Percentiles rank a stretch among this genome's conserved stretches.
These are phyloP conservation scores for Sarcophaga caerulescens DNA, from an alignment of 2,888 invertebrate genomes.

Conservation along the genomic window DNA sequence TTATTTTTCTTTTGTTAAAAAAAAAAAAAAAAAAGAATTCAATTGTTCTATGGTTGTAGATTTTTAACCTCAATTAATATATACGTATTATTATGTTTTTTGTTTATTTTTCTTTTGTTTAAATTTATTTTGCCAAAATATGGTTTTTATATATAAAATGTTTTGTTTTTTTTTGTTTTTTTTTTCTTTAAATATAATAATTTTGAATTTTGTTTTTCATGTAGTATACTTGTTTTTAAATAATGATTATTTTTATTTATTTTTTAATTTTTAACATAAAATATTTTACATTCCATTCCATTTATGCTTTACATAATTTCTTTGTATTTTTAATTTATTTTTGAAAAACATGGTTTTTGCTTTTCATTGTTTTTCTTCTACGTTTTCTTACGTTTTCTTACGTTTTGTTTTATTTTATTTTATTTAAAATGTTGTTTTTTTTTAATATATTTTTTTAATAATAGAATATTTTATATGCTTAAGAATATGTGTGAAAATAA, in stretches of 20 bases:
- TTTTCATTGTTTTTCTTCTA: too few species aligned
- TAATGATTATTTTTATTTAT: background rate
- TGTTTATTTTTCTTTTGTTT: background rate
- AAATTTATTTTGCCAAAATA: constrained; percentile 41
- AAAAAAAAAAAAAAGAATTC: constrained; percentile 21
- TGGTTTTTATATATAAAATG: background rate
- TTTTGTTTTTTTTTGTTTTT: constrained; percentile 4
- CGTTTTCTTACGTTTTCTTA: background rate
- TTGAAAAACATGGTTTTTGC: background rate
- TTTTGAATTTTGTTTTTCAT: constrained; percentile 42
- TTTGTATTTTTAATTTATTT: constrained; percentile 56
- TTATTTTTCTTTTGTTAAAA: constrained; percentile 28
- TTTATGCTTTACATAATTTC: constrained; percentile 68
- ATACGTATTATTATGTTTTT: background rate
- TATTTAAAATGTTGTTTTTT: constrained; percentile 37
- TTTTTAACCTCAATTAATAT: constrained; percentile 43
- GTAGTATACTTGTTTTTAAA: constrained; percentile 52
- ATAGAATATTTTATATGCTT: constrained; percentile 60
- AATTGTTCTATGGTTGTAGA: constrained; percentile 63
- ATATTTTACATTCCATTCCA: too few species aligned
- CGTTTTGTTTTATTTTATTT: constrained; percentile 69
- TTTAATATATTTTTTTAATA: constrained; percentile 47
- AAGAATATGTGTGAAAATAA: constrained; percentile 61
- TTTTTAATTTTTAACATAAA: constrained; percentile 40
- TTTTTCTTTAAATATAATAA: constrained; percentile 32